Base-by-base conservation (phyloP, 2,888 invertebrate species). In the Ptychoptera albimana region DNA sequence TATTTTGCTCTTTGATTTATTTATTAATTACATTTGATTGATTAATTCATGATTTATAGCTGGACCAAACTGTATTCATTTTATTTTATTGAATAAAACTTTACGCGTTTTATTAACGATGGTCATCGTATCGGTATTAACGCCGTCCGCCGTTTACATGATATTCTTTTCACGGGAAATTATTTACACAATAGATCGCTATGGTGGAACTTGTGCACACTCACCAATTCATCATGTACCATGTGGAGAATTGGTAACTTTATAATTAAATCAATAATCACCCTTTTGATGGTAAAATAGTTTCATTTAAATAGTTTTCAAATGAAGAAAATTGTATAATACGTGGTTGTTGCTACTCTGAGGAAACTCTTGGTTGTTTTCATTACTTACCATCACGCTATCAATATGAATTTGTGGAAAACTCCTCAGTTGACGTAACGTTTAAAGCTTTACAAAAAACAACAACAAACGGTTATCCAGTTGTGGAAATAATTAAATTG, bases 351-450 rank as follows among this genome's bases (percentile, higher is more conserved):
- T 46, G 46, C 41, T 46, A 34, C 11, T 37, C 44, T 11, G 11
- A 8, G 12, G 40, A 32, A 9, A 42, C 38, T 15, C 14, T 32
- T 15, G 46, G 46, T 35, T 46, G 46, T 29, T 46, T 37, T 31
- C 46, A 46, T 30, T 44, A 39, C 7, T 31, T 46, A 14, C 46
- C 46, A 35, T 46, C 46, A 31, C 34, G 39, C 9, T 42, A 42
- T 46, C 46, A 46, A 44, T 46, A 42, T 32, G 37, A 34, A 15
- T 4, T 12, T 12, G 31, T n/a, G 2, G 15, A 35, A 3, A 35
- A 29, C 11, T 36, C 16, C 2, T 10, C 11, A 8, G n/a, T 11
- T n/a, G n/a, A 7, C 16, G n/a, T 8, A 35, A 35, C 30, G 16
- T 42, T 42, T 16, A 12, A 14, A 8, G 3, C 12, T 8, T n/a